Conservation (phyloP, 2,888 invertebrate species). For the Drosophila meridionalis region DNA sequence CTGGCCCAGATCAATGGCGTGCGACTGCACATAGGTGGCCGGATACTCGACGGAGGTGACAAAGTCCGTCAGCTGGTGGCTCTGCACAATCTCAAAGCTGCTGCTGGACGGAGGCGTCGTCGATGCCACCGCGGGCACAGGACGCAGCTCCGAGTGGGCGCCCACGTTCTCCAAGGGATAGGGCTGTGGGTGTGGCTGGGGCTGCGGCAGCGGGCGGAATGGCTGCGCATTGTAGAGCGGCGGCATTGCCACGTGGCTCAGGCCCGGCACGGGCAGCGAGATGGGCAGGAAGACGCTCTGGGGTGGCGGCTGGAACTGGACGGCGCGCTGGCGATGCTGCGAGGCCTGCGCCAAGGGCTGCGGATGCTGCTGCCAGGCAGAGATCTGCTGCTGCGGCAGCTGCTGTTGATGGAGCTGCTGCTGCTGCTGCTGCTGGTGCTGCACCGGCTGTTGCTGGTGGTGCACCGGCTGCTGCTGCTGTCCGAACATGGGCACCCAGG, state of each 20-base stretch:
- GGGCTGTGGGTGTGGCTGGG: conserved; percentile 37
- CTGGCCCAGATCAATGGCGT: conserved; percentile 85
- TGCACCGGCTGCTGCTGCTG: conserved; percentile 59
- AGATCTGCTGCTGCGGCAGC: conserved; percentile 54
- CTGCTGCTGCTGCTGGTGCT: conserved; percentile 15
- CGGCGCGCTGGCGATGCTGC: conserved; percentile 64
- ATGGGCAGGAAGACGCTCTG: conserved; percentile 85
- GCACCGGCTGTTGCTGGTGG: conserved; percentile 11
- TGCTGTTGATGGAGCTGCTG: conserved; percentile 31
- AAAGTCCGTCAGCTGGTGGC: conserved; percentile 89
- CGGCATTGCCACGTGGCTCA: conserved; percentile 88
- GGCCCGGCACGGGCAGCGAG: conserved; percentile 88
- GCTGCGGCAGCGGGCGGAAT: conserved; percentile 82
- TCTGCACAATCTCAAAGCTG: conserved; percentile 85
- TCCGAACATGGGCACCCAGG: conserved; percentile 91
- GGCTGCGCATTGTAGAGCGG: conserved; percentile 88
- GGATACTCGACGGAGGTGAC: conserved; percentile 90
- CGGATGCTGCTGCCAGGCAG: conserved; percentile 41
- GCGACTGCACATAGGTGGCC: conserved; percentile 88
- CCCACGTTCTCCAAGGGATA: conserved; percentile 69
- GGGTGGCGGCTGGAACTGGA: conserved; percentile 45
- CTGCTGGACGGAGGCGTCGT: conserved; percentile 46
- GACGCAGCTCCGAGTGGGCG: conserved; percentile 79
- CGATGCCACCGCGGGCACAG: conserved; percentile 55
- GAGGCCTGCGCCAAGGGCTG: conserved; percentile 51